phyloP scores from a whole-genome alignment of 2,888 invertebrate species.

The Drosophila borealis region DNA sequence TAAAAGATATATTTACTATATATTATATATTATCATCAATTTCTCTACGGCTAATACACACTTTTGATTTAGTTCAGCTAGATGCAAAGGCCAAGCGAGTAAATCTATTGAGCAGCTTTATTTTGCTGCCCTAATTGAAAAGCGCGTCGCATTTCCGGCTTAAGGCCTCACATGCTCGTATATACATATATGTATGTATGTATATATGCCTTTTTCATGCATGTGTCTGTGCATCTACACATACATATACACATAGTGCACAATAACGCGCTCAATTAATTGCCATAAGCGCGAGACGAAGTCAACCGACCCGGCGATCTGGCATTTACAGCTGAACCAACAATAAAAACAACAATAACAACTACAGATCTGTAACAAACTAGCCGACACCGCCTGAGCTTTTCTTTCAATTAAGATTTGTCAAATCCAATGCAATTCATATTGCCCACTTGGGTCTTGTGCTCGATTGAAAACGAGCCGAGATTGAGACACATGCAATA shows the following conservation, averaged over 20 bases:
- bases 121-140: constrained; percentile 67
- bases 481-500: constrained; percentile 35
- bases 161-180: constrained; percentile 30
- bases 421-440: constrained; percentile 77
- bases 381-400: constrained; percentile 48
- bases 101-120: constrained; percentile 29
- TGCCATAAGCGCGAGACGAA: constrained; percentile 64
- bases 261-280: constrained; percentile 70
- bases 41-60: not conserved
- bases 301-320: constrained; percentile 45
- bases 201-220: not conserved
- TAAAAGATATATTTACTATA: too few species aligned
- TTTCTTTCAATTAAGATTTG: constrained; percentile 81
- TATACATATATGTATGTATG: constrained; percentile 6
- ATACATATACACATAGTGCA: constrained; percentile 1
- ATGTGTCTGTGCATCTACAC: constrained; percentile 7
- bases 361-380: constrained; percentile 33
- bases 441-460: constrained; percentile 38
- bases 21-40: not conserved
- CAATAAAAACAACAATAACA: constrained; percentile 12
- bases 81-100: constrained; percentile 9
- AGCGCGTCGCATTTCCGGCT: constrained; percentile 80
- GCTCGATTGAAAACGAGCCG: constrained; percentile 57
- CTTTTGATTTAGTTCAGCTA: constrained; percentile 37
- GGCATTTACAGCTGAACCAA: constrained; percentile 18